These are phyloP conservation scores for Zhuqinia jingwanae DNA, from an alignment of 2,888 invertebrate species.

Conservation along the genomic window DNA sequence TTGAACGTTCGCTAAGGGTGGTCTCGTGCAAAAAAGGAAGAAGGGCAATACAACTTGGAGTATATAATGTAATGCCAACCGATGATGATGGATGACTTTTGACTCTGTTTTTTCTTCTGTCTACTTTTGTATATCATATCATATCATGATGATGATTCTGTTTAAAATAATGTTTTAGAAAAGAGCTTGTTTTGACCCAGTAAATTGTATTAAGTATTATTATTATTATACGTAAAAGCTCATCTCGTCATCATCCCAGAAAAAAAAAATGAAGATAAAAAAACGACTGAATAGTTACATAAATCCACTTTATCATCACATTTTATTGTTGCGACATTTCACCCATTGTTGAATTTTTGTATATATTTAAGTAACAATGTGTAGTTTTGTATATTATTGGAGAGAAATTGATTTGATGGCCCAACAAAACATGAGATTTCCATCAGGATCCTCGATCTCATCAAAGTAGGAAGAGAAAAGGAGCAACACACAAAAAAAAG, in stretches of 20 bases:
- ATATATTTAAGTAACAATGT: not conserved
- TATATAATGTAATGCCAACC: not conserved
- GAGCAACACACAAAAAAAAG: constrained; percentile 13
- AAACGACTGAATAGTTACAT: not conserved
- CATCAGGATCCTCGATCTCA: constrained; percentile 50
- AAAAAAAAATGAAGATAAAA: not conserved
- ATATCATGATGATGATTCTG: too few species aligned
- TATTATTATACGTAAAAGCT: not conserved
- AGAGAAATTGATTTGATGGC: constrained; percentile 8
- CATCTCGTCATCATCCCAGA: not conserved
- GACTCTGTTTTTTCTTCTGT: not conserved
- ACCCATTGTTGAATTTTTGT: not conserved
- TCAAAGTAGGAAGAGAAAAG: not conserved
- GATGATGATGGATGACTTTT: constrained; percentile 55
- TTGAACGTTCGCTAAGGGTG: constrained; percentile 62
- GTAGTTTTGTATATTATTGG: too few species aligned
- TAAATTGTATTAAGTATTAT: constrained; percentile 35
- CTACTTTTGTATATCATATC: too few species aligned
- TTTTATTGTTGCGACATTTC: constrained; percentile 43
- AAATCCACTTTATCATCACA: constrained; percentile 44
- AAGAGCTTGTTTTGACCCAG: constrained; percentile 47
- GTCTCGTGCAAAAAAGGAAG: constrained; percentile 55
- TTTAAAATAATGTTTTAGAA: not conserved
- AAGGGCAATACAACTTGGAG: constrained; percentile 1
- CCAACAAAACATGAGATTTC: constrained; percentile 61